These are phyloP conservation scores for Liparis tanakae DNA, from an alignment of 2,797 vertebrate species.

Conservation along the genomic window DNA sequence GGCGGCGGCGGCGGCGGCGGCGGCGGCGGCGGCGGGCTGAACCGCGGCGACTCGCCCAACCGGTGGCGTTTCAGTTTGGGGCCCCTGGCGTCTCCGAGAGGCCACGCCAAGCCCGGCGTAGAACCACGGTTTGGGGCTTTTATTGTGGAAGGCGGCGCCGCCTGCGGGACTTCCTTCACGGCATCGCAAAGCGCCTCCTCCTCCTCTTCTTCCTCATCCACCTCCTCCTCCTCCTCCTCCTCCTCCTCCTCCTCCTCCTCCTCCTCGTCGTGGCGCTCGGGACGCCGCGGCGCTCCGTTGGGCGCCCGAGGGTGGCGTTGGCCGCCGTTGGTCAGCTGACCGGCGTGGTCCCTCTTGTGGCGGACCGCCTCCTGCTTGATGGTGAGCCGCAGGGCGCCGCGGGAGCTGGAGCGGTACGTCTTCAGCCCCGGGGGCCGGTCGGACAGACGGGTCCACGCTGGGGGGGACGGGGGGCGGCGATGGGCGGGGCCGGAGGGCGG, in stretches of 20 bases:
- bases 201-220: too few relatives aligned
- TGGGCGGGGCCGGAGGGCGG: conserved; percentile 31
- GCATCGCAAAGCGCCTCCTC: conserved; percentile 11
- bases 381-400: conserved; percentile 84
- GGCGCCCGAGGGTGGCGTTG: conserved; percentile 52
- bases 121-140: conserved; percentile 53
- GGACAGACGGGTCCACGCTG: conserved; percentile 80
- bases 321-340: conserved; percentile 77
- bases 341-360: conserved; percentile 75
- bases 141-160: conserved; percentile 22
- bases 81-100: conserved; percentile 67
- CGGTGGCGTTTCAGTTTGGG: conserved; percentile 78
- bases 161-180: conserved; percentile 43
- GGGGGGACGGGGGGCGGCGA: conserved; percentile 78
- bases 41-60: conserved; percentile 57
- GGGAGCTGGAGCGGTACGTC: conserved; percentile 85
- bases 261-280: conserved; percentile 31
- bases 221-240: background rate
- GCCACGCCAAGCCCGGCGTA: conserved; percentile 53
- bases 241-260: conserved; percentile 6
- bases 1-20: conserved; percentile 45
- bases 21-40: conserved; percentile 55
- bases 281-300: conserved; percentile 44
- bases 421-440: conserved; percentile 84
- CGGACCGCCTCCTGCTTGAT: conserved; percentile 87